Conservation (phyloP, 1,140 invertebrate species). For the Lamellibrachia luymesi region DNA sequence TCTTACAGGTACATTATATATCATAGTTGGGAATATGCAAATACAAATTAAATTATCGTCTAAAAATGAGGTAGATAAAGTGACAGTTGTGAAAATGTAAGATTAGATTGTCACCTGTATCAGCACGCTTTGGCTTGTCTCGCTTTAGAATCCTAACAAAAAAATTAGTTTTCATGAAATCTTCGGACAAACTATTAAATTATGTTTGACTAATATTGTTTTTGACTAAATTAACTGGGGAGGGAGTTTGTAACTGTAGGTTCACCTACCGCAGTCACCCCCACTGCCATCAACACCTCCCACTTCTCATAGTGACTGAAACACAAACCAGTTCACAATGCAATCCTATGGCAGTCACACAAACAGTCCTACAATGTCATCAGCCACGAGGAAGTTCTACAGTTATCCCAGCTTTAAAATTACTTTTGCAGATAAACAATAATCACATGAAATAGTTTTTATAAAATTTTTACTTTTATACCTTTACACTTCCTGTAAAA, state of each 20-base stretch:
- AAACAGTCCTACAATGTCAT: not conserved
- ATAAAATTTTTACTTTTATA: not conserved
- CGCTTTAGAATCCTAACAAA: too few species aligned
- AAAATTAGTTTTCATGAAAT: too few species aligned
- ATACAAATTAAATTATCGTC: too few species aligned
- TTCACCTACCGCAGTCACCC: constrained; percentile 58
- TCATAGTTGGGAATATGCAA: too few species aligned
- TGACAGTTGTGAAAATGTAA: too few species aligned
- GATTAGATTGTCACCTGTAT: too few species aligned
- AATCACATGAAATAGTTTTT: not conserved
- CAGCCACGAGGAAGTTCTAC: not conserved
- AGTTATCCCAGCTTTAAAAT: not conserved
- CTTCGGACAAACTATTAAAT: too few species aligned
- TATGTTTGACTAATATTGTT: too few species aligned
- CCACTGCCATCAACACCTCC: constrained; percentile 61
- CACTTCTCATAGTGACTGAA: constrained; percentile 57
- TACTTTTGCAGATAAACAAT: not conserved
- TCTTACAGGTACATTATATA: too few species aligned
- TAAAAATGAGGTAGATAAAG: too few species aligned
- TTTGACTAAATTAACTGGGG: not conserved
- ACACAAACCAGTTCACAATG: constrained; percentile 11
- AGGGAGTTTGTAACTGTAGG: not conserved
- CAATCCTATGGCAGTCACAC: not conserved
- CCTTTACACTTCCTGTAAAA: not conserved
- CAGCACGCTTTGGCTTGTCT: too few species aligned